These are phyloP conservation scores for Uloborus plumipes DNA, from an alignment of 2,888 invertebrate species.

Conservation along the genomic window DNA sequence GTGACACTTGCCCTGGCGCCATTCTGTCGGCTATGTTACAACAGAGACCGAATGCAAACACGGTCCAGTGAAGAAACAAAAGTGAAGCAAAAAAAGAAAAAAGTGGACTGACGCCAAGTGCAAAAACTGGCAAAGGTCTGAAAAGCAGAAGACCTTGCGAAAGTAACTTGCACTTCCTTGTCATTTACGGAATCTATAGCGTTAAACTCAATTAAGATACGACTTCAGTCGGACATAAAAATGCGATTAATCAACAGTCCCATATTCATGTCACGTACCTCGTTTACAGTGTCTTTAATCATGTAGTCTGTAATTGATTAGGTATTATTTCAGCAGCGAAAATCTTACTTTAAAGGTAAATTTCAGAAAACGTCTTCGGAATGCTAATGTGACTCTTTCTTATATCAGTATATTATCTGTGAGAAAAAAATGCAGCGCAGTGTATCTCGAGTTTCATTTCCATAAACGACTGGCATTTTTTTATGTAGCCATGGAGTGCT, in stretches of 20 bases:
- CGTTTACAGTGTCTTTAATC: not conserved
- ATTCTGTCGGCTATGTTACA: conserved; percentile 4
- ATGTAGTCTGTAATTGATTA: too few relatives aligned
- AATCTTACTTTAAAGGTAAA: too few relatives aligned
- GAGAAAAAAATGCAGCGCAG: too few relatives aligned
- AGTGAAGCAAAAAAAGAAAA: conserved; percentile 17
- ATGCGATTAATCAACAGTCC: not conserved
- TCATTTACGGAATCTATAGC: conserved; percentile 20
- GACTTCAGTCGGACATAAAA: conserved; percentile 27
- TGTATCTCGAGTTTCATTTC: too few relatives aligned
- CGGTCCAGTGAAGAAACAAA: conserved; percentile 10
- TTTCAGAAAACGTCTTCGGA: too few relatives aligned
- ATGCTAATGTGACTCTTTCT: too few relatives aligned
- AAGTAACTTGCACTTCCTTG: conserved; percentile 50
- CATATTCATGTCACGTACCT: not conserved
- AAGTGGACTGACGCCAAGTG: conserved; percentile 30
- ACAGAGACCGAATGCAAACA: conserved; percentile 31
- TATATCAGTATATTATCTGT: too few relatives aligned
- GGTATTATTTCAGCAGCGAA: too few relatives aligned
- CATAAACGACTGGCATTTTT: too few relatives aligned
- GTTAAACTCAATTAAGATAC: conserved; percentile 20
- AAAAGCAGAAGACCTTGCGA: conserved; percentile 44
- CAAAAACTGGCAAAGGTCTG: conserved; percentile 27
- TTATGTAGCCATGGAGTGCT: too few relatives aligned
- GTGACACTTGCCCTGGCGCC: conserved; percentile 45